Evolutionary conservation across 1,140 invertebrate species (phyloP), one percentile per base, ranked within the genome.

Genomic region (Drosophila azteca): DNA sequence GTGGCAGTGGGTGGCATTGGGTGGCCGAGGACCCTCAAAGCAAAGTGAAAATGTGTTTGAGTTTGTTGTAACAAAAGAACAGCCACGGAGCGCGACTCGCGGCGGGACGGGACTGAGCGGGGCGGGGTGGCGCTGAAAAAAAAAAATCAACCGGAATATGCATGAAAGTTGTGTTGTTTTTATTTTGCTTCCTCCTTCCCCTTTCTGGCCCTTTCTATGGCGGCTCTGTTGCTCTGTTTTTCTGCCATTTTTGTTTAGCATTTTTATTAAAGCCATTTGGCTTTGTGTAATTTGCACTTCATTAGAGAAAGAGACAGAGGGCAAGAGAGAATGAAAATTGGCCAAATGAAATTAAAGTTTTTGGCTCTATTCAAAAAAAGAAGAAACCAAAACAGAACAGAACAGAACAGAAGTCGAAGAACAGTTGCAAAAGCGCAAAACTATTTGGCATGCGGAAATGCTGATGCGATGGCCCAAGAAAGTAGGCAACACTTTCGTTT

Each of bases 201-300:
- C 26, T 35, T 54, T 54, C 39, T 46, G 43, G 13, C 39, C 31
- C 9, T 29, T 35, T 39, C 29, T 39, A 11, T 53, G 31, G 31
- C 17, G 11, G 31, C 29, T 52, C 13, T 45, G 50, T 55, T 53
- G 7, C 3, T 15, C 39, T 22, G 51, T 44, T 46, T 31, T 11
- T 49, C 13, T 24, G 20, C 6, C 26, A 53, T 53, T 84, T 84
- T 76, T 67, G 68, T 64, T 78, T 71, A 60, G 53, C 52, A 43
- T 63, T 83, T 62, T 62, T 59, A 39, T 74, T 74, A 59, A 74
- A 68, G 60, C 80, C 75, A 72, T 80, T 75, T 81, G 68, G 78
- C 81, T 87, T 85, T 85, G 82, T 85, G 83, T 87, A 85, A 87
- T 85, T 85, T 85, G 78, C 78, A 82, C 81, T 85, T 81, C 74